Evolutionary conservation across 1,140 invertebrate species (phyloP), one percentile per base, ranked within the genome.

Genomic region (Drosophila ananassae): DNA sequence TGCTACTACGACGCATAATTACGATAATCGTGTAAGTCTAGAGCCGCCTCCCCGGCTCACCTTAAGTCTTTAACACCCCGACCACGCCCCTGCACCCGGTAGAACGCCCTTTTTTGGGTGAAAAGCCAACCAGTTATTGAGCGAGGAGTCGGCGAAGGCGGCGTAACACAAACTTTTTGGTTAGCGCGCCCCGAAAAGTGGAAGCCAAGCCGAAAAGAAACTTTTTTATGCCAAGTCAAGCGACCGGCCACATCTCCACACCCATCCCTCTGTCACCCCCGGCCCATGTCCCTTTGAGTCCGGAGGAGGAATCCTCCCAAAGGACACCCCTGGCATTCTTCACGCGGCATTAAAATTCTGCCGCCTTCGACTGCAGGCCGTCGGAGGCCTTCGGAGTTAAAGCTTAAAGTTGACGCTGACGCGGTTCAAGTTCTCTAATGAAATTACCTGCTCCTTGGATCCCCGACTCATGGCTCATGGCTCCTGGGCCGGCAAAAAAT

Each of bases 351-450:
- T 87, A 87, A 87, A 89, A 87, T 89, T 89, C 83, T 76, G 77
- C 72, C 25, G 25, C 25, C 25, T 28, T 28, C 25, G 66, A 77
- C 66, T 78, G 82, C 82, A 61, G 64, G 13, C 34, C 41, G 41
- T n/a, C 34, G 34, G 34, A 10, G 46, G 48, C 47, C 37, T 47
- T 10, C 41, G n/a, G 54, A 77, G 80, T 83, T 84, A 77, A 79
- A 83, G 83, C 82, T 90, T 90, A 90, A 90, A 90, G 79, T 90
- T 90, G 17, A 17, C 17, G 17, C 17, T 90, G 89, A 77, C 89
- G 90, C 79, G 79, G 73, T 81, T 89, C 89, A 90, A 90, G 89
- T 90, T 90, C 90, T 82, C 84, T 90, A 90, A 90, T 90, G 89
- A 90, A 90, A 90, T 90, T 90, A 90, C 89, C 82, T 87, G 77